Conservation (phyloP, 2,888 invertebrate species). For the Lathronympha strigana region DNA sequence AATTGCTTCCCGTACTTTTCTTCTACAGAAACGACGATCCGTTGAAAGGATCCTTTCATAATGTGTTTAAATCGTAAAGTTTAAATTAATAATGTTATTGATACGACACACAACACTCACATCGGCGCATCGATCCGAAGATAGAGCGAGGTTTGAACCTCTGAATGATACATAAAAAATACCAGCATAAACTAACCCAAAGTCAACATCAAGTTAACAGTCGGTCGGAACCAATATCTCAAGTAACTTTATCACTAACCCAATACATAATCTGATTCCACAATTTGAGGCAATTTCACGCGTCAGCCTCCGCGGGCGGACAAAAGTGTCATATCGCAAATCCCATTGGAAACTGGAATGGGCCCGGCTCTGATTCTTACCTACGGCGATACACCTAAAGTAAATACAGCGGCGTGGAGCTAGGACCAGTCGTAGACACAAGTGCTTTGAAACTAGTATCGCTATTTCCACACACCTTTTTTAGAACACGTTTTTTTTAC, state of each 20-base stretch:
- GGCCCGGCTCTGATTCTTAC: slow-evolving; percentile 34
- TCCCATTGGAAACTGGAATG: slow-evolving; percentile 33
- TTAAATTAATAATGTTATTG: too few species aligned
- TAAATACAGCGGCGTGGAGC: slow-evolving; percentile 30
- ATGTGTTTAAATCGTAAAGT: too few species aligned
- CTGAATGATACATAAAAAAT: too few species aligned
- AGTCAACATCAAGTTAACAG: background rate
- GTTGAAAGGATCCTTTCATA: too few species aligned
- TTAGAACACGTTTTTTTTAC: too few species aligned
- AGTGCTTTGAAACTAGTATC: too few species aligned
- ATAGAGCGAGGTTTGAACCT: too few species aligned
- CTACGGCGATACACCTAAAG: slow-evolving; percentile 36
- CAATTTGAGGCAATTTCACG: slow-evolving; percentile 32
- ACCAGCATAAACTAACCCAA: background rate
- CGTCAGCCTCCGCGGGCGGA: slow-evolving; percentile 7
- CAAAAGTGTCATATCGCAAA: slow-evolving; percentile 35
- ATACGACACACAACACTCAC: too few species aligned
- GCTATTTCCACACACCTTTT: too few species aligned
- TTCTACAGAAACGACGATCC: too few species aligned
- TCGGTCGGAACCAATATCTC: slow-evolving; percentile 3
- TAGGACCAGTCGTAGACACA: slow-evolving; percentile 11
- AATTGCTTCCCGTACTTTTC: too few species aligned
- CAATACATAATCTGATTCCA: slow-evolving; percentile 22
- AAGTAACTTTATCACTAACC: slow-evolving; percentile 18
- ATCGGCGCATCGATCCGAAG: too few species aligned